A percentile compares a stretch with the other conserved stretches of the same genome.
These are phyloP conservation scores for Procavia capensis DNA, from an alignment of 2,113 vertebrate genomes.

Conservation along the genomic window DNA sequence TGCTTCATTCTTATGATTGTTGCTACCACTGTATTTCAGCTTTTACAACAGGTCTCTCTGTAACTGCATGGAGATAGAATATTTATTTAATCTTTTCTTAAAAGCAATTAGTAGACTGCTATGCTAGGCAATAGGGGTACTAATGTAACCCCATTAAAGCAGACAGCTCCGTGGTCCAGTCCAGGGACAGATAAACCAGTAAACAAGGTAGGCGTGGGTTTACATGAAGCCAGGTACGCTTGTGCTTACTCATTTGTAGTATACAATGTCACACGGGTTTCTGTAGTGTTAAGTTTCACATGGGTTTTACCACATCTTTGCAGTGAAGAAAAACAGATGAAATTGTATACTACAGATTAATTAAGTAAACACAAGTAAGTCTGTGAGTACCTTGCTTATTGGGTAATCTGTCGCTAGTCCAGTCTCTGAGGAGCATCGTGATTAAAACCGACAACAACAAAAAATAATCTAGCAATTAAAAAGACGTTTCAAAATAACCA, in stretches of 20 bases:
- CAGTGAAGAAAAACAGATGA: too few species aligned
- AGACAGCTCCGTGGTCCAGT: neutral
- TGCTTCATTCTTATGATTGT: neutral
- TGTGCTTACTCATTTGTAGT: too few species aligned
- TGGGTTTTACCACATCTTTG: too few species aligned
- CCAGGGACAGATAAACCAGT: too few species aligned
- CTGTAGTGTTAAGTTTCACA: too few species aligned
- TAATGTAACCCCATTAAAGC: neutral
- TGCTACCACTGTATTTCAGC: neutral
- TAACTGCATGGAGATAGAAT: neutral
- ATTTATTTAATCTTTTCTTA: neutral
- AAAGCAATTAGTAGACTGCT: neutral
- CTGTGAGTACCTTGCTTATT: too few species aligned
- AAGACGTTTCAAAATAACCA: slow-evolving; percentile 30
- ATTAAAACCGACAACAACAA: neutral
- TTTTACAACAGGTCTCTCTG: neutral
- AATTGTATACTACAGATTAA: too few species aligned
- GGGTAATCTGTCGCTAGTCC: neutral
- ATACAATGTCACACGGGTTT: too few species aligned
- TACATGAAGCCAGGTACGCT: too few species aligned
- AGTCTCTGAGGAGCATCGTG: slow-evolving; percentile 15
- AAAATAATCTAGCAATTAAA: neutral
- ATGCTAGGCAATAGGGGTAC: neutral
- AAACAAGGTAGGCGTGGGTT: too few species aligned
- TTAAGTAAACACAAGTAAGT: too few species aligned